Evolutionary conservation across 2,888 invertebrate genomes (phyloP), one percentile per base, ranked within the genome.

Genomic region (Platycheirus albimanus): DNA sequence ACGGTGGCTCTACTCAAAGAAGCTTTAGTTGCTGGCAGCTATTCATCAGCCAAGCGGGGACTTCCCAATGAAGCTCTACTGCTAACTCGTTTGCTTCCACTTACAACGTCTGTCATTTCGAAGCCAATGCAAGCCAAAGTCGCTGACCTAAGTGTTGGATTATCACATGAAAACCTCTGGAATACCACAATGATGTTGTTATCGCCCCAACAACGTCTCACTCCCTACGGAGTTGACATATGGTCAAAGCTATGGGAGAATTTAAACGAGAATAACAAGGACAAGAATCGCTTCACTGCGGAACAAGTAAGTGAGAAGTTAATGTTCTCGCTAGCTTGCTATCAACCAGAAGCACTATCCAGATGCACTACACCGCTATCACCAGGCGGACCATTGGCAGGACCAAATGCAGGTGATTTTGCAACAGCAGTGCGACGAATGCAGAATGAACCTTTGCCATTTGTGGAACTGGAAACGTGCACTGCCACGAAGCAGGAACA

Each of bases 401-500:
- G 92, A 33, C 91, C 93, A 1, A 91, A 91, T 72, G 88, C 92
- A 33, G 90, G 91, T 54, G 91, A 91, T 83, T 87, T 89, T 69
- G 86, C 88, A 70, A 85, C 87, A 78, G 92, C 92, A 43, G 89
- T 89, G 76, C 91, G 90, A 17, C 91, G 89, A 86, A 86, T 89
- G 88, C 89, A 88, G 64, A 92, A 91, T 79, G 94, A 94, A 87
- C 89, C 93, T 75, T 91, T 97, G 86, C 97, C 96, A 0, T 97
- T 97, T 91, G 92, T 94, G 78, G 97, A 97, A 90, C 92, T 94
- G 11, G 96, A 97, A 90, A 95, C 95, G 43, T 96, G 96, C 88
- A 96, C 97, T 2, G 96, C 96, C 11, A 96, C 96, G 86, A 96
- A 96, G 87, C 96, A 97, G 90, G 97, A 97, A 87, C 96, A 96